Evolutionary conservation across 2,797 vertebrate species (phyloP).

Genomic region (Enteromius mattozi): DNA sequence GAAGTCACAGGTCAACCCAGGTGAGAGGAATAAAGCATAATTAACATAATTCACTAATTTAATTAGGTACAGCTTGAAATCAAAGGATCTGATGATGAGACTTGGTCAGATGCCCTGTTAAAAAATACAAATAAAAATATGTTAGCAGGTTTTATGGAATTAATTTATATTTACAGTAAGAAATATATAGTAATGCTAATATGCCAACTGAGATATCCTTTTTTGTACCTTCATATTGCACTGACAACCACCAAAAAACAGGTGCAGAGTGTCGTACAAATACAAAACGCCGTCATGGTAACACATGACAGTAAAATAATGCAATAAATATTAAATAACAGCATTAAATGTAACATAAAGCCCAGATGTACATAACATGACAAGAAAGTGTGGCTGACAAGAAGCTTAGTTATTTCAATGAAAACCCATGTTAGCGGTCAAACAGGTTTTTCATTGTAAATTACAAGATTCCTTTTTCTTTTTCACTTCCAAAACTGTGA

Average conservation of each 20-base stretch:
- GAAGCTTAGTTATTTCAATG: not conserved
- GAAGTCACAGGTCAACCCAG: slow-evolving; percentile 80
- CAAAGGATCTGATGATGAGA: not conserved
- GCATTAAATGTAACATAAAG: not conserved
- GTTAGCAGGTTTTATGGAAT: not conserved
- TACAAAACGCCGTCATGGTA: not conserved
- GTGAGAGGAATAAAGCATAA: slow-evolving; percentile 58
- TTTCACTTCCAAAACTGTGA: not conserved
- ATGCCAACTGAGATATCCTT: not conserved
- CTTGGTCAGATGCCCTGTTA: not conserved
- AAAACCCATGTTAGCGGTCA: not conserved
- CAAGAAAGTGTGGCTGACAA: not conserved
- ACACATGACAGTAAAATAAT: not conserved
- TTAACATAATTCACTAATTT: not conserved
- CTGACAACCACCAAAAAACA: not conserved
- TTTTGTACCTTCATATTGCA: not conserved
- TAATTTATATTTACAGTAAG: not conserved
- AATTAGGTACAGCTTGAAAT: not conserved
- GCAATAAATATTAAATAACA: not conserved
- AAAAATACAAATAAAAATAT: no score
- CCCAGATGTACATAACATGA: not conserved
- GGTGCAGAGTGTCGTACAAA: not conserved
- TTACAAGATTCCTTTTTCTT: not conserved
- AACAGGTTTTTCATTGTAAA: not conserved
- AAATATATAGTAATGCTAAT: not conserved